Evolutionary conservation across 2,113 vertebrate species (phyloP).

Genomic region (Cepphus grylle): DNA sequence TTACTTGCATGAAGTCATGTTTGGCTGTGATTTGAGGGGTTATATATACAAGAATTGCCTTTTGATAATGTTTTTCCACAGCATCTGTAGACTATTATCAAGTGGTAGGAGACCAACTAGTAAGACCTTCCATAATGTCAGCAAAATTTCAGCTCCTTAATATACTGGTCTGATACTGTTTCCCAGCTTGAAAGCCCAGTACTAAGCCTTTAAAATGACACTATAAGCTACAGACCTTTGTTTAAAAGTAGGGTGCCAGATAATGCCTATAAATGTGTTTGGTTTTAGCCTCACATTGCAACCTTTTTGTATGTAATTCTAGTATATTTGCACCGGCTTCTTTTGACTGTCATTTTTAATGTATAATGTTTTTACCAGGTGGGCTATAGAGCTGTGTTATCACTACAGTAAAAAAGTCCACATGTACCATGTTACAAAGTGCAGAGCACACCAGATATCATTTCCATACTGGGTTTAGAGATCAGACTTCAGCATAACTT

Average conservation of each 20-base stretch:
- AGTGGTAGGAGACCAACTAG: not conserved
- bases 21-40: constrained; percentile 39
- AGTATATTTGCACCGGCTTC: not conserved
- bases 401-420: constrained; percentile 9
- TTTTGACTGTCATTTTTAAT: constrained; percentile 37
- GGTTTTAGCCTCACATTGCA: constrained; percentile 19
- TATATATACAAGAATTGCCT: not conserved
- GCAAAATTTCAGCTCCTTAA: constrained; percentile 17
- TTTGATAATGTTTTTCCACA: constrained; percentile 24
- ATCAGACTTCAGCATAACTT: constrained; percentile 48
- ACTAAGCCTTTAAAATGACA: constrained; percentile 15
- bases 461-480: constrained; percentile 28
- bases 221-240: not conserved
- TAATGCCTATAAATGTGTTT: constrained; percentile 17
- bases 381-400: constrained; percentile 25
- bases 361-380: constrained; percentile 59
- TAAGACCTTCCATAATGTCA: constrained; percentile 47
- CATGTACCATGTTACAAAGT: constrained; percentile 39
- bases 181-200: not conserved
- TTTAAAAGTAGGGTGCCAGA: constrained; percentile 27
- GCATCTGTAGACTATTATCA: constrained; percentile 25
- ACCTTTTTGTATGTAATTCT: not conserved
- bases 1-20: not conserved
- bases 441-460: constrained; percentile 33
- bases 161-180: not conserved